Conservation (phyloP, 2,113 vertebrate genomes). For the Promerops cafer region DNA sequence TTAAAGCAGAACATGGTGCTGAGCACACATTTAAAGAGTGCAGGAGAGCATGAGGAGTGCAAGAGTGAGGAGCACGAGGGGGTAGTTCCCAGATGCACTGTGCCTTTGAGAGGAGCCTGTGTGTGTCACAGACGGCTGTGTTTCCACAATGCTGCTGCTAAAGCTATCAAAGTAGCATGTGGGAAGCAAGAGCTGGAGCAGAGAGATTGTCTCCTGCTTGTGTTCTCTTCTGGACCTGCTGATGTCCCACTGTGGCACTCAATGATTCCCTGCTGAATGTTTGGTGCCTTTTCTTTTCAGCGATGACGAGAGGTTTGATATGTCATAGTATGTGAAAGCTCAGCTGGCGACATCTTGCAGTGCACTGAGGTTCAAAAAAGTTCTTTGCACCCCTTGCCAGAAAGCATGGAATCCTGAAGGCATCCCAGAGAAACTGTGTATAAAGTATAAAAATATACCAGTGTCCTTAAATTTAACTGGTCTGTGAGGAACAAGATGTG, state of each 20-base stretch:
- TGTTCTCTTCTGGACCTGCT: neutral
- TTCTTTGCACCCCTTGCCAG: neutral
- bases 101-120: neutral
- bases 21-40: neutral
- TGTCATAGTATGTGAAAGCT: neutral
- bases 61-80: neutral
- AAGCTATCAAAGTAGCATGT: neutral
- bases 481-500: neutral
- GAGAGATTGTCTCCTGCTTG: neutral
- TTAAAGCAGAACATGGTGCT: neutral
- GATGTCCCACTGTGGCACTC: neutral
- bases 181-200: constrained; percentile 11
- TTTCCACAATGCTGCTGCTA: constrained; percentile 32
- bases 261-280: neutral
- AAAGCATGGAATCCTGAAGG: neutral
- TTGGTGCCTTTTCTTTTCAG: neutral
- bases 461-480: neutral
- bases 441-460: neutral
- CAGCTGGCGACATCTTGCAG: neutral
- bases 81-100: neutral
- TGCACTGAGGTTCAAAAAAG: neutral
- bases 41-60: neutral
- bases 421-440: neutral
- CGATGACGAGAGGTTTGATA: neutral
- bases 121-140: constrained; percentile 37